Base-by-base conservation (phyloP, 2,113 vertebrate species). In the Varanus salvator region DNA sequence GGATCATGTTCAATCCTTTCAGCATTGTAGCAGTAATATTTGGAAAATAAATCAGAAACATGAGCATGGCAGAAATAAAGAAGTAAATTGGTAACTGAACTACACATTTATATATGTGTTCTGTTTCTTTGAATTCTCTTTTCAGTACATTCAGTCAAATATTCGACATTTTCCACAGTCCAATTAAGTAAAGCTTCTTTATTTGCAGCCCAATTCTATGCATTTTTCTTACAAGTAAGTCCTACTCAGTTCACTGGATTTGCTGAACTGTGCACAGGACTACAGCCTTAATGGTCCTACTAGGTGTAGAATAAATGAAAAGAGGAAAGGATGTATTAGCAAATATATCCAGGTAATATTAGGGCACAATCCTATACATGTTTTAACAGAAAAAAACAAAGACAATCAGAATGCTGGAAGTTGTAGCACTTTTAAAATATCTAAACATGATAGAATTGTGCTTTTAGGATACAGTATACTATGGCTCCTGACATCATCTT, bases 111-210 rank as follows among this genome's bases (percentile, higher is more conserved):
- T 81, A 31, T 82, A 34, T 80, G 19, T 57, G 12, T 86, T 54
- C 11, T 85, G 38, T 75, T 74, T 85, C 82, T 86, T 54, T 54
- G 77, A 96, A 96, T 93, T 94, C 94, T 95, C 92, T 96, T 89
- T 94, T 64, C 21, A 7, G 38, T 82, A 34, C 31, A 34, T 27
- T 88, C n/a, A 69, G 71, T 23, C 27, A 48, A 69, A 80, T 64
- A 25, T 38, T 64, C 77, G 23, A 77, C 54, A 57, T 44, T 12
- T 48, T 72, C 48, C 52, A 38, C 27, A 38, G 34, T 44, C 12
- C 15, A 52, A 17, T 82, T 72, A 60, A 82, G 34, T 23, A 54
- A 57, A 87, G 21, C 34, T 50, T 34, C 34, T 87, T 66, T 68
- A 44, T n/a, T 66, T 71, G 31, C 31, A 80, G 44, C 15, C 44